phyloP scores from a whole-genome alignment of 1,140 invertebrate genomes.

The Trachymyrmex cornetzi region DNA sequence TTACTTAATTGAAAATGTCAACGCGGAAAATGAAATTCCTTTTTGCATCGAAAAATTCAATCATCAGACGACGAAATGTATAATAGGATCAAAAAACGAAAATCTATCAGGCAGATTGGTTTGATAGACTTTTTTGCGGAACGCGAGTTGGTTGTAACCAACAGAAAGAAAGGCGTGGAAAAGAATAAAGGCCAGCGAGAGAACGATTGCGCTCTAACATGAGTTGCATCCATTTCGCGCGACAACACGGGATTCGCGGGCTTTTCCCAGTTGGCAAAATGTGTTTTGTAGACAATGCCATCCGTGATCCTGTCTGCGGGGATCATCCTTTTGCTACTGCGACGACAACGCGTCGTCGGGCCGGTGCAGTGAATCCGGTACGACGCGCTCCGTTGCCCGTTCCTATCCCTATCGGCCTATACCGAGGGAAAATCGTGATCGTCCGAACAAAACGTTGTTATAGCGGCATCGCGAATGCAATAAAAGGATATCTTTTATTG shows the following conservation, averaged over 20 bases:
- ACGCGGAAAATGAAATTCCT: not conserved
- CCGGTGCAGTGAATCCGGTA: slow-evolving; percentile 33
- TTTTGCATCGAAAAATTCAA: slow-evolving; percentile 30
- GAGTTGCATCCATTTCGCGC: slow-evolving; percentile 31
- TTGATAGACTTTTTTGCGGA: slow-evolving; percentile 30
- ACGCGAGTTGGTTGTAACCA: not conserved
- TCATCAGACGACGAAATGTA: slow-evolving; percentile 18
- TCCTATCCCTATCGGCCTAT: slow-evolving; percentile 58
- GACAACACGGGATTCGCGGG: slow-evolving; percentile 49
- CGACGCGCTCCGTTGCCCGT: slow-evolving; percentile 62
- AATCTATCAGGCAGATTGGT: slow-evolving; percentile 32
- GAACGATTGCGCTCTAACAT: slow-evolving; percentile 42
- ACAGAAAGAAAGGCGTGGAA: not conserved
- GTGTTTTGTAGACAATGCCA: slow-evolving; percentile 64
- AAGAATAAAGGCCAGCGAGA: slow-evolving; percentile 34
- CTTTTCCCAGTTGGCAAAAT: slow-evolving; percentile 47
- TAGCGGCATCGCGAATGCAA: slow-evolving; percentile 26
- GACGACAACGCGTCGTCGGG: slow-evolving; percentile 62
- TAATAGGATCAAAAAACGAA: slow-evolving; percentile 12
- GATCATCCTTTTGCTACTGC: slow-evolving; percentile 66
- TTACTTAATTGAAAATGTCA: slow-evolving; percentile 17
- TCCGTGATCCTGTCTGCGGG: slow-evolving; percentile 69
- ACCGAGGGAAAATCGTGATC: slow-evolving; percentile 45
- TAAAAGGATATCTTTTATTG: slow-evolving; percentile 53
- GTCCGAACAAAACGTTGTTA: slow-evolving; percentile 41